Percentiles rank a stretch among this genome's conserved stretches.
These are phyloP conservation scores for Climacteris rufus DNA, from an alignment of 2,113 vertebrate species.

Conservation along the genomic window DNA sequence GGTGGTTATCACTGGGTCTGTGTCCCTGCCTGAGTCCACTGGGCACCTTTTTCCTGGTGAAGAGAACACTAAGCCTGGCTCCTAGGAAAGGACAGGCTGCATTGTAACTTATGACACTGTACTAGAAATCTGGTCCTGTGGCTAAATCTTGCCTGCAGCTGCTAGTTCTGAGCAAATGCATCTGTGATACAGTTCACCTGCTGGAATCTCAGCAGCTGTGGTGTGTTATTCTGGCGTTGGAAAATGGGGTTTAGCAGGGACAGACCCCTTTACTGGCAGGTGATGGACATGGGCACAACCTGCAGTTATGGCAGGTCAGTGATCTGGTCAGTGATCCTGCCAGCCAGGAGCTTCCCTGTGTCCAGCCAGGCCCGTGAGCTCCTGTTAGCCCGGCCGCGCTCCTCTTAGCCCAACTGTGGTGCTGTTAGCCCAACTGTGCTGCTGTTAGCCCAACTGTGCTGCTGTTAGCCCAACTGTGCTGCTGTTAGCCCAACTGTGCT, in stretches of 20 bases:
- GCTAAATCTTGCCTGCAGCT: neutral
- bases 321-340: neutral
- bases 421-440: too few species aligned
- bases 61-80: neutral
- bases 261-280: neutral
- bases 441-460: too few species aligned
- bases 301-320: neutral
- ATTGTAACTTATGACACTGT: too few species aligned
- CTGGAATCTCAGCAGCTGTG: neutral
- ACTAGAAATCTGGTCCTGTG: neutral
- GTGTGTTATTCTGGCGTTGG: neutral
- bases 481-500: too few species aligned
- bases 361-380: too few species aligned
- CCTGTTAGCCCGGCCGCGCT: too few species aligned
- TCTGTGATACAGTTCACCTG: rapidly evolving
- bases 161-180: neutral
- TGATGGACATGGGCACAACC: neutral
- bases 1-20: neutral
- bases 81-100: neutral
- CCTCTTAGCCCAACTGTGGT: too few species aligned
- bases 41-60: neutral
- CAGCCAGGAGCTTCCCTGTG: neutral
- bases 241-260: neutral
- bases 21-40: neutral
- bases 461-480: too few species aligned